These are phyloP conservation scores for Sebastes alutus DNA, from an alignment of 2,797 vertebrate genomes.

Conservation along the genomic window DNA sequence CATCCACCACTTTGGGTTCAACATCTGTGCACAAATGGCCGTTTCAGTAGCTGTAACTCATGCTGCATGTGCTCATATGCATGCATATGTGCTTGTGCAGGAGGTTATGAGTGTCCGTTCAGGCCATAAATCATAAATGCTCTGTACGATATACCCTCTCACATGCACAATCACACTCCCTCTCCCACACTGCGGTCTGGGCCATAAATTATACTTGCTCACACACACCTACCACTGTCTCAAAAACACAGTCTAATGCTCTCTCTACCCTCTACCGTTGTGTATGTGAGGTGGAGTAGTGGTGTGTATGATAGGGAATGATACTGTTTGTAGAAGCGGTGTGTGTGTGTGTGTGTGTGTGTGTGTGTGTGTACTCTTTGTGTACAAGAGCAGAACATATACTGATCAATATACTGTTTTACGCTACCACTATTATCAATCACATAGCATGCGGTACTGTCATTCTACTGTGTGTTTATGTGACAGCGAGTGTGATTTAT, in stretches of 20 bases:
- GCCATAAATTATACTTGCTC: constrained; percentile 18
- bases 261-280: not conserved
- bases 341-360: not conserved
- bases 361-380: not conserved
- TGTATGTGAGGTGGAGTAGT: not conserved
- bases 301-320: not conserved
- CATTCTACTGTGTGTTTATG: constrained; percentile 6
- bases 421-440: constrained; percentile 23
- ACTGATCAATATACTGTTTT: constrained; percentile 48
- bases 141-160: not conserved
- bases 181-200: not conserved
- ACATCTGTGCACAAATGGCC: constrained; percentile 8
- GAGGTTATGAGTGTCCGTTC: not conserved
- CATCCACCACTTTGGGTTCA: not conserved
- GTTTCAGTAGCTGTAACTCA: not conserved
- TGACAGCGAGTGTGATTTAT: constrained; percentile 44
- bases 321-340: not conserved
- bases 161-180: constrained; percentile 1
- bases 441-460: constrained; percentile 24
- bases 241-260: not conserved
- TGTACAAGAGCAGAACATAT: not conserved
- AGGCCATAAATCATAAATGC: constrained; percentile 43
- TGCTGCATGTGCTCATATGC: not conserved
- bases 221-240: not conserved
- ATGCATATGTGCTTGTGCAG: constrained; percentile 12